Evolutionary conservation across 2,113 vertebrate genomes (phyloP).

Genomic region (Onychostoma macrolepis): DNA sequence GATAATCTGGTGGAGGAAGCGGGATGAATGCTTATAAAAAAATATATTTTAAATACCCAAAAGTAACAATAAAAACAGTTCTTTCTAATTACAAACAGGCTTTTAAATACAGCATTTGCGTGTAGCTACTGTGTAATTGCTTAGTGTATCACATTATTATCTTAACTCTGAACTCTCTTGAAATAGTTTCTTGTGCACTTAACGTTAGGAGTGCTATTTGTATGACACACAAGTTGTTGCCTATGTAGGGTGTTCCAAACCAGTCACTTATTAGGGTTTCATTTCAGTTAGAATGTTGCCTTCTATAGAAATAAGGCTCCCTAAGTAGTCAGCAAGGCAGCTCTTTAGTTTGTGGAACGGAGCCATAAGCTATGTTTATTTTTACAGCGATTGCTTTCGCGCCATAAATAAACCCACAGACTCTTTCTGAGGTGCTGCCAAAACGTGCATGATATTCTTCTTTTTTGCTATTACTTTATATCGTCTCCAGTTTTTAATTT

Average conservation of each 20-base stretch:
- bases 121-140: too few species aligned
- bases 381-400: conserved; percentile 4
- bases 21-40: too few species aligned
- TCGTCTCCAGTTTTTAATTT: conserved; percentile 27
- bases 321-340: not conserved
- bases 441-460: not conserved
- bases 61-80: too few species aligned
- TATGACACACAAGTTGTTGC: not conserved
- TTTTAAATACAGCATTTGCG: too few species aligned
- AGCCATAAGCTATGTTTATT: conserved; percentile 6
- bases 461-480: not conserved
- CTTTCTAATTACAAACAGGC: too few species aligned
- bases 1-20: too few species aligned
- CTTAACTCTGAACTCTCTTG: too few species aligned
- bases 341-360: not conserved
- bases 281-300: not conserved
- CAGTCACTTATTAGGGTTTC: not conserved
- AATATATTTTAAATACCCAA: too few species aligned
- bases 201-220: not conserved
- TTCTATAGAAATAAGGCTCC: not conserved
- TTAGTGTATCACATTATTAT: too few species aligned
- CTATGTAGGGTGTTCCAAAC: not conserved
- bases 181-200: too few species aligned
- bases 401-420: conserved; percentile 32
- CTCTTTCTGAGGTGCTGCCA: conserved; percentile 17